phyloP scores from a whole-genome alignment of 2,888 invertebrate genomes.

The Eilema griseolum region DNA sequence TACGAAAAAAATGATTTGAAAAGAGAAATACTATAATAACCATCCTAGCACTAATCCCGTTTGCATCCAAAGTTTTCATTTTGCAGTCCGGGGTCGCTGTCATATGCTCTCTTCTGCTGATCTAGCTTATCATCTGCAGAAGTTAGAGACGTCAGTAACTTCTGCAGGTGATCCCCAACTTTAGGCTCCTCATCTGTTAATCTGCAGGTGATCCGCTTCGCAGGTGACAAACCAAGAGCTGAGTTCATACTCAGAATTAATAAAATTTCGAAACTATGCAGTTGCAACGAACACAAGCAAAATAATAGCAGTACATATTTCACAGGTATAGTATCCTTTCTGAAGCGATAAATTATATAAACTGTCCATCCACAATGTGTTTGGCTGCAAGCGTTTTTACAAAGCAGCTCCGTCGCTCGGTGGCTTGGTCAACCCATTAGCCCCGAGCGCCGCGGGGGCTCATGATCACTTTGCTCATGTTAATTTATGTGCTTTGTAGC shows the following conservation, averaged over 20 bases:
- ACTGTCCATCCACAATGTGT: slow-evolving; percentile 50
- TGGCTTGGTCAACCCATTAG: slow-evolving; percentile 82
- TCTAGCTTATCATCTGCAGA: no score
- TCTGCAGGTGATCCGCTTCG: no score
- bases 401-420: slow-evolving; percentile 46
- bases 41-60: no score
- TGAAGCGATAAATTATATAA: slow-evolving; percentile 56
- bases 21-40: no score
- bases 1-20: no score
- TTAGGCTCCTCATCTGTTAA: no score
- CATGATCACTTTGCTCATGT: slow-evolving; percentile 85
- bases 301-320: slow-evolving; percentile 17
- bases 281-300: slow-evolving; percentile 4
- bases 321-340: slow-evolving; percentile 41
- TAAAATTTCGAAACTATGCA: background rate
- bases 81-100: no score
- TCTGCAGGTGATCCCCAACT: no score
- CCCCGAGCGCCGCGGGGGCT: slow-evolving; percentile 74
- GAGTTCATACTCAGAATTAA: background rate
- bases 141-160: no score
- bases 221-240: background rate
- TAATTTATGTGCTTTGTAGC: slow-evolving; percentile 86
- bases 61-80: no score
- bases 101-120: no score
- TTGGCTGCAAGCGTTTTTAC: slow-evolving; percentile 35